A percentile compares a stretch with the other conserved stretches of the same genome.
Evolutionary conservation across 2,113 vertebrate species (phyloP).

Genomic region (Cryptomyrus ogoouensis): DNA sequence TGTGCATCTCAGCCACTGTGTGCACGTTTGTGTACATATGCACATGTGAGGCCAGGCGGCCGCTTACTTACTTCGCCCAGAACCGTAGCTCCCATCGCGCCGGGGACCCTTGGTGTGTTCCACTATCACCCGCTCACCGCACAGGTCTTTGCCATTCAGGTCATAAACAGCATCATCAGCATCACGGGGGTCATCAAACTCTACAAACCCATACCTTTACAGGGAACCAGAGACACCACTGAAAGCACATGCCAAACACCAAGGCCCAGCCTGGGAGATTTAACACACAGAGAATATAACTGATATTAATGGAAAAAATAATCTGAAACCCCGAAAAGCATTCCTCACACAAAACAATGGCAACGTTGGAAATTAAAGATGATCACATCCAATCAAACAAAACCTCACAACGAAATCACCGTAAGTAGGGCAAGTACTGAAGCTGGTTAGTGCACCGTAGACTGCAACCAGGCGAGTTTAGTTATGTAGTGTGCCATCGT

Average conservation of each 20-base stretch:
- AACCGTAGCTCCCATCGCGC: constrained; percentile 78
- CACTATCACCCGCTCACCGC: constrained; percentile 78
- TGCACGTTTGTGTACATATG: not conserved
- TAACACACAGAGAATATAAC: not conserved
- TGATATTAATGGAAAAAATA: not conserved
- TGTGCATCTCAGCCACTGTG: not conserved
- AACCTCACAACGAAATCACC: not conserved
- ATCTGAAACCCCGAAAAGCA: not conserved
- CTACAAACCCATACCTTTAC: constrained; percentile 88
- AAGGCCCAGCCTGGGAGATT: not conserved
- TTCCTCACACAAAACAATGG: not conserved
- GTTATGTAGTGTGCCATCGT: not conserved
- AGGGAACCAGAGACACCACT: not conserved
- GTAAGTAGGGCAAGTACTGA: not conserved
- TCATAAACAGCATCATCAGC: constrained; percentile 95
- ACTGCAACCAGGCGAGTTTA: not conserved
- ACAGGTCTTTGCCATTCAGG: constrained; percentile 92
- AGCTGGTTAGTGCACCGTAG: not conserved
- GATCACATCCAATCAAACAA: not conserved
- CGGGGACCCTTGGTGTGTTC: constrained; percentile 71
- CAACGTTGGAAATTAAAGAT: not conserved
- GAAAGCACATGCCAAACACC: not conserved
- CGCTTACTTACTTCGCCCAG: constrained; percentile 79
- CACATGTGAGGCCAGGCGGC: not conserved
- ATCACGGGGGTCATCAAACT: constrained; percentile 91